Conservation (phyloP, 1,140 invertebrate genomes). For the Bombus haemorrhoidalis region DNA sequence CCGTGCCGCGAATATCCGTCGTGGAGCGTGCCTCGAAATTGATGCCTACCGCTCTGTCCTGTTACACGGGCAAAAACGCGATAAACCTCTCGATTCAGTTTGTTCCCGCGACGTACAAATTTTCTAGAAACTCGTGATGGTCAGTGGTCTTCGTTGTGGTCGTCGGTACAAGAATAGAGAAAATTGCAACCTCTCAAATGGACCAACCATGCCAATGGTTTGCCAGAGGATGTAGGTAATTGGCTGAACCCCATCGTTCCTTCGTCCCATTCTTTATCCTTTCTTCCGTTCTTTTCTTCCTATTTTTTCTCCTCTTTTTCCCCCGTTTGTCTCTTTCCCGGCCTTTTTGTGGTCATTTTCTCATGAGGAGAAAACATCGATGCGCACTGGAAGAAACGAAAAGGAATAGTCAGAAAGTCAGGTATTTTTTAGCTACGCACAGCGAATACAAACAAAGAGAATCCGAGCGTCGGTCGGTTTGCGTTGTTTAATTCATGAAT, state of each 20-base stretch:
- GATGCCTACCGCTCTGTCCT: slow-evolving; percentile 4
- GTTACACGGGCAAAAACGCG: neutral
- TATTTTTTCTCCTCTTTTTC: neutral
- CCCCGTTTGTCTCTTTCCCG: neutral
- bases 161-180: slow-evolving; percentile 11
- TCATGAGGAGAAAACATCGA: neutral
- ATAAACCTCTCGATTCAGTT: neutral
- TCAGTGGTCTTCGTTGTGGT: neutral
- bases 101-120: neutral
- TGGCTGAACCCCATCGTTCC: slow-evolving; percentile 38
- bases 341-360: neutral
- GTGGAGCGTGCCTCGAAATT: slow-evolving; percentile 26
- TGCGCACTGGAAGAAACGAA: neutral
- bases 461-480: neutral
- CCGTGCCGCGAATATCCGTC: slow-evolving; percentile 9
- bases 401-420: neutral
- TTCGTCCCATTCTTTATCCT: neutral
- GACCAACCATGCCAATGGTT: slow-evolving; percentile 2
- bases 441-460: slow-evolving; percentile 22
- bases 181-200: slow-evolving; percentile 43
- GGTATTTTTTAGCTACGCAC: slow-evolving; percentile 13
- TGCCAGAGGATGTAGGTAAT: slow-evolving; percentile 45
- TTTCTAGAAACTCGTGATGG: neutral
- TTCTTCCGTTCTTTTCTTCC: neutral
- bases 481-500: slow-evolving; percentile 63